phyloP scores from a whole-genome alignment of 2,113 vertebrate species.

The Petrocephalus zakoni region DNA sequence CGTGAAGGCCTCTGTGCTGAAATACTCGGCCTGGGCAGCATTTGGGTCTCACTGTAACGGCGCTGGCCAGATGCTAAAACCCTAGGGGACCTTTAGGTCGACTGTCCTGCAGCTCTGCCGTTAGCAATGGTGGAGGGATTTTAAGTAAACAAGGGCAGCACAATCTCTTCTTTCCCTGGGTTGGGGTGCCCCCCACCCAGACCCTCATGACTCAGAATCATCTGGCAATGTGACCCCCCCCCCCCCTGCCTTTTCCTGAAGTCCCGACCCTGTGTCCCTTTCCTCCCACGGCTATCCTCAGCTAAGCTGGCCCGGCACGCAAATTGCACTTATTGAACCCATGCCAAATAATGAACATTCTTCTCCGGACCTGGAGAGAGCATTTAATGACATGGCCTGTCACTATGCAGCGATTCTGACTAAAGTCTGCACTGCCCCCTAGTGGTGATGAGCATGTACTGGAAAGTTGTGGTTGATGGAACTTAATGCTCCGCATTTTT shows the following conservation, averaged over 20 bases:
- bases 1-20: not conserved
- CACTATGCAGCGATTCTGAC: not conserved
- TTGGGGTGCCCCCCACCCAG: not conserved
- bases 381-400: not conserved
- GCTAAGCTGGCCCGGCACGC: not conserved
- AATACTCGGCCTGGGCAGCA: not conserved
- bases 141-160: not conserved
- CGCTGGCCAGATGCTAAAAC: not conserved
- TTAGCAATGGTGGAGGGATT: not conserved
- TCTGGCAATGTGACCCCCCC: not conserved
- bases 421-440: not conserved
- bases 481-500: not conserved
- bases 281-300: not conserved
- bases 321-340: not conserved
- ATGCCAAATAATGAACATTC: not conserved
- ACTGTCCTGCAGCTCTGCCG: not conserved
- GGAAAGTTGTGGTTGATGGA: not conserved
- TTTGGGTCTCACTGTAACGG: not conserved
- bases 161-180: not conserved
- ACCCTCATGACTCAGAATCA: not conserved
- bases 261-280: not conserved
- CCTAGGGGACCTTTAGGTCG: not conserved
- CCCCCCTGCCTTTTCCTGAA: not conserved
- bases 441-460: not conserved
- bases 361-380: not conserved